phyloP scores from a whole-genome alignment of 2,113 vertebrate species.

The Rhinichthys klamathensis region DNA sequence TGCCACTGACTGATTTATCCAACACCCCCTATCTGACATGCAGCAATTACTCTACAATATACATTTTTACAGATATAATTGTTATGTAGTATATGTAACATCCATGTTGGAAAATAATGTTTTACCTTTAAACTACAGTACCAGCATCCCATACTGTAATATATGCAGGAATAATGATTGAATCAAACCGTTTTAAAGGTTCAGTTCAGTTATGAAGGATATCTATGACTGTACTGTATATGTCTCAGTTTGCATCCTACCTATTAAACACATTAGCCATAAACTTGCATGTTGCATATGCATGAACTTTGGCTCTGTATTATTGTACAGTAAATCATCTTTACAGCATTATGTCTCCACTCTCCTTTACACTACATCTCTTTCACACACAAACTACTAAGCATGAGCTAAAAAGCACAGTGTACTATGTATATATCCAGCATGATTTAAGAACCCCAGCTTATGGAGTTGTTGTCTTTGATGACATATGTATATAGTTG shows the following conservation, averaged over 20 bases:
- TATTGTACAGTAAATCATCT: background rate
- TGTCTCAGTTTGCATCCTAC: background rate
- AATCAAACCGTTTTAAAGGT: background rate
- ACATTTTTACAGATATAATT: background rate
- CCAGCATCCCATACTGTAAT: background rate
- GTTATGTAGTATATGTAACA: background rate
- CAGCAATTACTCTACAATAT: background rate
- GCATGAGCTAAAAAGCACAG: conserved; percentile 29
- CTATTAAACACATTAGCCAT: conserved; percentile 17
- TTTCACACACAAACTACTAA: conserved; percentile 11
- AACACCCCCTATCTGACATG: background rate
- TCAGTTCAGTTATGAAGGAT: background rate
- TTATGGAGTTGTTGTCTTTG: background rate
- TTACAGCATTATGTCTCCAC: background rate
- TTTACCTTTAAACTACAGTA: background rate
- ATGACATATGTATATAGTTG: background rate
- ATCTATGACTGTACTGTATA: background rate
- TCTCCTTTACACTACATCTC: background rate
- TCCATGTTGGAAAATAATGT: background rate
- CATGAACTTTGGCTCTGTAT: conserved; percentile 30
- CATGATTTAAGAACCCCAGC: conserved; percentile 6
- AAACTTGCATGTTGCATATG: conserved; percentile 48
- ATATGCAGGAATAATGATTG: background rate
- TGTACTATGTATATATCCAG: background rate
- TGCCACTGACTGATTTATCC: background rate